A percentile compares a stretch with the other conserved stretches of the same genome.
Conservation (phyloP, 2,797 vertebrate genomes). For the Agapornis canus region DNA sequence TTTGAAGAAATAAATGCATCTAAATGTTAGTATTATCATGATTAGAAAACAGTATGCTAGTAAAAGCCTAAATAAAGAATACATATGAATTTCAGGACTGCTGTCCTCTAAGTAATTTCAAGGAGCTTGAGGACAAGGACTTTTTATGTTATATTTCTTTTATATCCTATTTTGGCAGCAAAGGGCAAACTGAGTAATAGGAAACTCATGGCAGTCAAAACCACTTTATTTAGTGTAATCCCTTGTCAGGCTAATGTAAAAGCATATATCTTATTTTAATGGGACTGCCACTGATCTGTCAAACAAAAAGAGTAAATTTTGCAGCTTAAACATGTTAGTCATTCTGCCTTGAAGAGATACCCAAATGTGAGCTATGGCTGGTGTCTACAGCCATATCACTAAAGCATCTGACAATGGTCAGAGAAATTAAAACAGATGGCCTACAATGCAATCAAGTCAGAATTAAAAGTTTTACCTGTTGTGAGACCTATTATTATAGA, state of each 20-base stretch:
- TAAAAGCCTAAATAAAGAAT: neutral
- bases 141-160: constrained; percentile 15
- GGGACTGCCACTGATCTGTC: constrained; percentile 56
- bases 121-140: constrained; percentile 1
- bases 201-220: constrained; percentile 70
- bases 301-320: constrained; percentile 36
- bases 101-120: neutral
- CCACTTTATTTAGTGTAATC: constrained; percentile 69
- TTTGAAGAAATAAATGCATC: constrained; percentile 3
- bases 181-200: constrained; percentile 68
- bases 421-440: neutral
- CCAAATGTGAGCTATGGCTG: neutral
- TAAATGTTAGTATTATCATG: neutral
- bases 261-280: constrained; percentile 64
- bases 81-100: neutral
- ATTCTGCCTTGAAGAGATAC: neutral
- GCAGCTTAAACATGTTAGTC: neutral
- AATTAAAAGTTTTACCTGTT: neutral
- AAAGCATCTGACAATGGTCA: constrained; percentile 3
- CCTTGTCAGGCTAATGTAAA: constrained; percentile 64
- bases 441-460: neutral
- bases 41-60: neutral
- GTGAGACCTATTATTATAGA: neutral
- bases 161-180: constrained; percentile 59
- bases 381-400: neutral